These are phyloP conservation scores for Baronia brevicornis DNA, from an alignment of 2,888 invertebrate species.

Conservation along the genomic window DNA sequence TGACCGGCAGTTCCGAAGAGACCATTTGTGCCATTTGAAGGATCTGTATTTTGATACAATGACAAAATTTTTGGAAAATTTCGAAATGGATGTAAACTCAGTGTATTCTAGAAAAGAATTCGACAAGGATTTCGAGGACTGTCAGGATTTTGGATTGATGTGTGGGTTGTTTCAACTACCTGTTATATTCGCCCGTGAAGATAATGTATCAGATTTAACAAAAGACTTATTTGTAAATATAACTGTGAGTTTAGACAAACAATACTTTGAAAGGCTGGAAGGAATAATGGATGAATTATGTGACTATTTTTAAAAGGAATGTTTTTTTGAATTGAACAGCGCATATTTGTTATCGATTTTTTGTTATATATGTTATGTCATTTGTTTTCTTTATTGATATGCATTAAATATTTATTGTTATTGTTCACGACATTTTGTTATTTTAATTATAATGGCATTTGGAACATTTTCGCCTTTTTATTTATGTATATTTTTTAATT, in stretches of 20 bases:
- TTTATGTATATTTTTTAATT: too few relatives aligned
- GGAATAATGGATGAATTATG: constrained; percentile 34
- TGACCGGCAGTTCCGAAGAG: constrained; percentile 28
- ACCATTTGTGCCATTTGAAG: constrained; percentile 30
- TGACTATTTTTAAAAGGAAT: constrained; percentile 16
- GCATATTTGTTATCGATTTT: too few relatives aligned
- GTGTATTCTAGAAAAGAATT: constrained; percentile 31
- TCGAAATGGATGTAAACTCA: constrained; percentile 26
- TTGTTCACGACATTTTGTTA: too few relatives aligned
- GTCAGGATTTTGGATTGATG: constrained; percentile 33
- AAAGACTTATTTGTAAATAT: constrained; percentile 24
- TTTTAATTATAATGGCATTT: too few relatives aligned
- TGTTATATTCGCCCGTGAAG: constrained; percentile 27
- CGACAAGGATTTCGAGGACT: constrained; percentile 28
- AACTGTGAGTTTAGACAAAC: constrained; percentile 23
- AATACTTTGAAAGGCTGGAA: constrained; percentile 24
- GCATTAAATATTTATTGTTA: too few relatives aligned
- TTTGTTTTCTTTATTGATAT: too few relatives aligned
- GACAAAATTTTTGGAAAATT: constrained; percentile 27
- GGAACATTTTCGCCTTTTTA: too few relatives aligned
- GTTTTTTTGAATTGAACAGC: neutral
- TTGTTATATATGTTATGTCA: too few relatives aligned
- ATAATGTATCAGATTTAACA: constrained; percentile 26
- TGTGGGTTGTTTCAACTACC: constrained; percentile 27
- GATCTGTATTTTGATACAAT: constrained; percentile 32